These are phyloP conservation scores for Sorex araneus DNA, from an alignment of 2,113 vertebrate genomes.

Conservation along the genomic window DNA sequence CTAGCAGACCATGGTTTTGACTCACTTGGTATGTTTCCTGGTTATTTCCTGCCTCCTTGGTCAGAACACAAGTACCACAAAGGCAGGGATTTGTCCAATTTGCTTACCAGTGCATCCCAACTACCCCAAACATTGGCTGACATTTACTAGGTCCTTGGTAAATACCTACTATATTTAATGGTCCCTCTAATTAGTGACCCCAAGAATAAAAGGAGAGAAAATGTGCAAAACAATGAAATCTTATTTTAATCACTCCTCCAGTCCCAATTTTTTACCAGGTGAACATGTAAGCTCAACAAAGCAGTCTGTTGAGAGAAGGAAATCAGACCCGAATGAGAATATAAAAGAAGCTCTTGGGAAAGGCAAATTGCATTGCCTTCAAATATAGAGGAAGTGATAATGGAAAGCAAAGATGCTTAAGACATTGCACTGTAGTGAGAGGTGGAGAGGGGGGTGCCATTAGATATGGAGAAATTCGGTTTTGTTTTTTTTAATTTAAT, in stretches of 20 bases:
- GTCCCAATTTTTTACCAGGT: not conserved
- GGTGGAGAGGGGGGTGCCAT: not conserved
- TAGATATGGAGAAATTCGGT: not conserved
- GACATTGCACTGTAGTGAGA: conserved; percentile 19
- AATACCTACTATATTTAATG: not conserved
- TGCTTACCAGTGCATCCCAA: not conserved
- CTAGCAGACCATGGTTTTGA: not conserved
- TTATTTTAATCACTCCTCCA: not conserved
- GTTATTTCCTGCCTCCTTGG: conserved; percentile 4
- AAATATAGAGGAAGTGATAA: conserved; percentile 22
- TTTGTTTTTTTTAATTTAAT: no score
- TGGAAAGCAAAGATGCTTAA: conserved; percentile 66
- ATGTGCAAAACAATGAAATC: not conserved
- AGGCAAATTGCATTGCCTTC: conserved; percentile 40
- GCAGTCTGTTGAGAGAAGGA: not conserved
- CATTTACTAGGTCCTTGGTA: not conserved
- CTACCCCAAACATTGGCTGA: not conserved
- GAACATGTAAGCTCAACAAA: conserved; percentile 38
- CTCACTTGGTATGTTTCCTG: not conserved
- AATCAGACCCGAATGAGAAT: conserved; percentile 30
- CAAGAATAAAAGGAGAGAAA: conserved; percentile 27
- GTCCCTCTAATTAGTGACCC: not conserved
- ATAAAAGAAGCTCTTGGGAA: conserved; percentile 53
- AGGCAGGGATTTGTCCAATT: not conserved
- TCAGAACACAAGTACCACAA: not conserved